A percentile compares a stretch with the other conserved stretches of the same genome.
Evolutionary conservation across 2,113 vertebrate genomes (phyloP).

Genomic region (Corvus moneduloides): DNA sequence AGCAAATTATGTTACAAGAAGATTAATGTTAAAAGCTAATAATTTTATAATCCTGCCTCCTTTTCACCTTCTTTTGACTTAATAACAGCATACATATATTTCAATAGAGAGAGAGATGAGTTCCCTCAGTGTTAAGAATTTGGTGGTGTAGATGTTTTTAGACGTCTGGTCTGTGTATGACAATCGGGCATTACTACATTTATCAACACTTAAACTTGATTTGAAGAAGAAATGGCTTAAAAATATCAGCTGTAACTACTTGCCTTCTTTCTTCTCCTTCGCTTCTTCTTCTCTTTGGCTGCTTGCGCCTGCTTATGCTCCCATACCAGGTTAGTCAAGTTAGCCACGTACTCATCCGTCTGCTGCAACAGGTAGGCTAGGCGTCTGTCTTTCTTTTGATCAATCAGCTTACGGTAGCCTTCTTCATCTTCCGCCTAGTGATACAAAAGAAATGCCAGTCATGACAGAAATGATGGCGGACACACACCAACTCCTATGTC

Average conservation of each 20-base stretch:
- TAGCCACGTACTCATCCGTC: slow-evolving; percentile 97
- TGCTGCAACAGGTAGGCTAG: slow-evolving; percentile 95
- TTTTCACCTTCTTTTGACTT: background rate
- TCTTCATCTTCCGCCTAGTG: slow-evolving; percentile 96
- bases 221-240: background rate
- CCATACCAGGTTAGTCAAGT: slow-evolving; percentile 94
- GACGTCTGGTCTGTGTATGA: background rate
- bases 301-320: slow-evolving; percentile 98
- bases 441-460: background rate
- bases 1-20: background rate
- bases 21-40: background rate
- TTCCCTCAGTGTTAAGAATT: background rate
- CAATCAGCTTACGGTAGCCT: slow-evolving; percentile 95
- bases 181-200: background rate
- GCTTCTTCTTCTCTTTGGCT: slow-evolving; percentile 96
- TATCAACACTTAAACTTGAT: background rate
- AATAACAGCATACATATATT: background rate
- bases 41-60: background rate
- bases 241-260: background rate
- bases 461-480: background rate
- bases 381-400: slow-evolving; percentile 97
- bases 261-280: slow-evolving; percentile 90
- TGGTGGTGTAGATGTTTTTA: background rate
- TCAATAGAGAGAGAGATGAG: background rate
- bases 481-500: background rate